phyloP scores from a whole-genome alignment of 2,113 vertebrate genomes.

The Pionites leucogaster region DNA sequence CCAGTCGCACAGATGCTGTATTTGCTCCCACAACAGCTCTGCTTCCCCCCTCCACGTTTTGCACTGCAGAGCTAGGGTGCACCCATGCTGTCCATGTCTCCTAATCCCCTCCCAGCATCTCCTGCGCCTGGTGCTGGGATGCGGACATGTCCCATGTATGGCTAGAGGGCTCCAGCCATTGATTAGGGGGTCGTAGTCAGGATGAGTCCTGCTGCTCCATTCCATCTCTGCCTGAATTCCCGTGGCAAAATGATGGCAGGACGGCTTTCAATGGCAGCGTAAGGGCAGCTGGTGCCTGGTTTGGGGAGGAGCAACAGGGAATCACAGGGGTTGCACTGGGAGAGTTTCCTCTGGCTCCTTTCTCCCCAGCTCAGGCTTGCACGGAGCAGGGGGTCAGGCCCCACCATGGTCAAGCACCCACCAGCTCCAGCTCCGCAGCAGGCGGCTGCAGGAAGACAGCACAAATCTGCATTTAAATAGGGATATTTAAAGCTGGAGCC shows the following conservation, averaged over 20 bases:
- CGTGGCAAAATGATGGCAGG: accelerated
- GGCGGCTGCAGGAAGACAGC: neutral
- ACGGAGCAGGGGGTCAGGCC: neutral
- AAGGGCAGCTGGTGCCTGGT: accelerated
- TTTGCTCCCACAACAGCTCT: constrained; percentile 9
- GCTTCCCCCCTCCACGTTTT: constrained; percentile 7
- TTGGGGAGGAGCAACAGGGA: accelerated
- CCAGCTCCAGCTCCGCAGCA: neutral
- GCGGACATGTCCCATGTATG: neutral
- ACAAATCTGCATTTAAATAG: constrained; percentile 7
- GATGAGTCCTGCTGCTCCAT: accelerated
- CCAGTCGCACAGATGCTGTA: constrained; percentile 12
- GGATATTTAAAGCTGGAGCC: constrained; percentile 57
- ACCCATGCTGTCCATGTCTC: neutral
- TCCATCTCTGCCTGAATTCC: accelerated
- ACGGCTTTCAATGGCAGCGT: accelerated
- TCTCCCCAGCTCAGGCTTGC: accelerated
- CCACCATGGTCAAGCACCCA: neutral
- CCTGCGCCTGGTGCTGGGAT: neutral
- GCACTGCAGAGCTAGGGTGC: constrained; percentile 17
- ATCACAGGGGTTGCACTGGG: accelerated
- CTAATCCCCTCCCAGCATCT: neutral
- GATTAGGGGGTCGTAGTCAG: too few species aligned
- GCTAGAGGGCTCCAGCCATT: neutral
- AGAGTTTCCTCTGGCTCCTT: accelerated